phyloP scores from a whole-genome alignment of 30 jellyfish, hydroid and myxozoan species.

The Aurelia sp. region DNA sequence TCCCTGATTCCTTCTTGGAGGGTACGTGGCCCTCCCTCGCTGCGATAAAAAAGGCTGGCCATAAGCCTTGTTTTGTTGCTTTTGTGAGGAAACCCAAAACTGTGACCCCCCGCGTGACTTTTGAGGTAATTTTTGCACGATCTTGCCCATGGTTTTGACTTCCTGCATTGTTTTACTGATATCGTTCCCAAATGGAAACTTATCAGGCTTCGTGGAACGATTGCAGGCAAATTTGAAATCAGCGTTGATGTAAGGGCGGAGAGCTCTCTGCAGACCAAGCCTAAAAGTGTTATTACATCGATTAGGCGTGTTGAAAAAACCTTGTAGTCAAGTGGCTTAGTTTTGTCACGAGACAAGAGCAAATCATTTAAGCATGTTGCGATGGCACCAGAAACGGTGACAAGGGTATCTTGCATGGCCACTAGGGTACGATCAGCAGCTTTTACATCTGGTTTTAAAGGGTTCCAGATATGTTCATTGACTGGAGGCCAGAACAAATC shows the following conservation, averaged over 20 bases:
- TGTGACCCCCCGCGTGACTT: no score
- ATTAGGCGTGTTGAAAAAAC: constrained; percentile 1
- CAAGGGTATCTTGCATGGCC: constrained; percentile 6
- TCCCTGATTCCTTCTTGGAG: neutral
- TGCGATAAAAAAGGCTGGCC: neutral
- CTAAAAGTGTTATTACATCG: constrained; percentile 24
- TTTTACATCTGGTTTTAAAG: neutral
- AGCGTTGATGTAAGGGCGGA: constrained; percentile 5
- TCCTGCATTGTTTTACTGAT: constrained; percentile 20
- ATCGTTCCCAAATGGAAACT: neutral
- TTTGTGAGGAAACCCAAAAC: neutral
- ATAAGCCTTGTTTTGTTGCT: neutral
- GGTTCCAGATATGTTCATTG: constrained; percentile 12
- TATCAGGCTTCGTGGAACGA: constrained; percentile 24
- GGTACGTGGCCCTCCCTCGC: neutral
- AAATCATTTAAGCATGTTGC: constrained; percentile 27
- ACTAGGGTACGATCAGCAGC: neutral
- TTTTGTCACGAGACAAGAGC: neutral
- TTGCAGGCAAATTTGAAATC: constrained; percentile 44
- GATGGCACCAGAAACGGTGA: constrained; percentile 25
- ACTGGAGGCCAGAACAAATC: no score
- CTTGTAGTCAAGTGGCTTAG: constrained; percentile 2
- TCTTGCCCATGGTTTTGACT: neutral
- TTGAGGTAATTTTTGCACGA: no score
- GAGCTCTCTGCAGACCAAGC: constrained; percentile 33